Evolutionary conservation across 1,140 invertebrate species (phyloP).

Genomic region (Pogonognathellus flavescens): DNA sequence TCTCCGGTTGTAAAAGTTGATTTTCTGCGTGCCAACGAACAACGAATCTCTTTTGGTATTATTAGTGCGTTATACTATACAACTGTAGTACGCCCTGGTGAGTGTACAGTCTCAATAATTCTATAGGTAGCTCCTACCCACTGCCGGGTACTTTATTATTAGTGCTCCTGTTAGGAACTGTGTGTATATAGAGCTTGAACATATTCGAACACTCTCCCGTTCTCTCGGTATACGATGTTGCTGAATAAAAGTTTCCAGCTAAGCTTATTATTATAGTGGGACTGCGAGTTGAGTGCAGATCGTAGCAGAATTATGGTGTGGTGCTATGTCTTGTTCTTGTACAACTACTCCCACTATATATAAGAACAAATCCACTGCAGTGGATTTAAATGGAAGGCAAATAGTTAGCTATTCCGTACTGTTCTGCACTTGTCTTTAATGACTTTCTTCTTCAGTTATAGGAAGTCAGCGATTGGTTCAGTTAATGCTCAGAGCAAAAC

Average conservation of each 20-base stretch:
- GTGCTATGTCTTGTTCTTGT: too few species aligned
- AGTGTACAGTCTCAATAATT: too few species aligned
- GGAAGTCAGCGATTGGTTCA: slow-evolving; percentile 1
- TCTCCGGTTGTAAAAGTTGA: slow-evolving; percentile 48
- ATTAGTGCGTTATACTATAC: slow-evolving; percentile 5
- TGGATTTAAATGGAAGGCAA: slow-evolving; percentile 20
- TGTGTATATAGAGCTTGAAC: too few species aligned
- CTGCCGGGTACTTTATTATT: too few species aligned
- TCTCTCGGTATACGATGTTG: too few species aligned
- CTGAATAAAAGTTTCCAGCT: neutral
- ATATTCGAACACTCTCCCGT: too few species aligned
- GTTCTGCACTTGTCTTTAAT: slow-evolving; percentile 11
- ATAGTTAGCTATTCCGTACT: neutral
- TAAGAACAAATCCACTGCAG: neutral
- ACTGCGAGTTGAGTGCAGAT: too few species aligned
- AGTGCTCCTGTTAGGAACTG: too few species aligned
- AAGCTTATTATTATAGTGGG: neutral
- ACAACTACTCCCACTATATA: too few species aligned
- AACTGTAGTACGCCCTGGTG: neutral
- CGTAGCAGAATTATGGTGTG: too few species aligned
- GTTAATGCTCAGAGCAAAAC: slow-evolving; percentile 24
- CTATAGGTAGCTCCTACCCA: too few species aligned
- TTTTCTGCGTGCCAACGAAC: slow-evolving; percentile 44
- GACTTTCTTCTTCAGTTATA: neutral
- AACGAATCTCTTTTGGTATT: slow-evolving; percentile 22